Conservation (phyloP, 2,797 vertebrate species). For the Harpagifer antarcticus region DNA sequence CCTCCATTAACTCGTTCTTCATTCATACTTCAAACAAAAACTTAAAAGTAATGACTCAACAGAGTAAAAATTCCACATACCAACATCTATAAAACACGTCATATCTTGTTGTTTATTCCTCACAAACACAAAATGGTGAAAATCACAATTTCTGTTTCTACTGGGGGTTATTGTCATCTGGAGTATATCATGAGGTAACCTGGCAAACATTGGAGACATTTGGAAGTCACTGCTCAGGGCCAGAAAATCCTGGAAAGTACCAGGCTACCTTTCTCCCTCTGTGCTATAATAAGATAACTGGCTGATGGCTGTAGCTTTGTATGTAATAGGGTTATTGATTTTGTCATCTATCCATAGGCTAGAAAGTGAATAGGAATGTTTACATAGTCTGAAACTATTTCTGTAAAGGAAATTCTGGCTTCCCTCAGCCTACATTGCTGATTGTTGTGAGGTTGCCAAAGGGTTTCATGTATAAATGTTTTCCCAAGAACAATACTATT, state of each 20-base stretch:
- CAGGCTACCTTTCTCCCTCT: background rate
- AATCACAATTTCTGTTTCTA: background rate
- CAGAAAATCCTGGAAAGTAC: slow-evolving; percentile 4
- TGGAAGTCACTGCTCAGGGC: background rate
- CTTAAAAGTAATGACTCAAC: background rate
- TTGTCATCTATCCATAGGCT: background rate
- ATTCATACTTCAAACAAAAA: background rate
- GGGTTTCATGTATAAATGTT: background rate
- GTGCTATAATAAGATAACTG: background rate
- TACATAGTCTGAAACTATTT: background rate
- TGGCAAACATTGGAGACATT: background rate
- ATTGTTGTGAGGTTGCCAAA: too few species aligned
- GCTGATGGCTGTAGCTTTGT: background rate
- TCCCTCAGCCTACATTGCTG: too few species aligned
- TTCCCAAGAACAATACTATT: background rate
- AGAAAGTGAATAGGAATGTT: background rate
- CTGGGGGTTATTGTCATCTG: background rate
- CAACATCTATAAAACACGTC: background rate
- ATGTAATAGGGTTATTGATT: background rate
- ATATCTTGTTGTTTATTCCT: background rate
- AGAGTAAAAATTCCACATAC: background rate
- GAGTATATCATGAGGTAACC: background rate
- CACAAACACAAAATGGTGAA: background rate
- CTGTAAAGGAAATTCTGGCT: background rate
- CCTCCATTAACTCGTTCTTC: background rate